phyloP scores from a whole-genome alignment of 2,888 invertebrate genomes.

The Ichneumoninae sp. region DNA sequence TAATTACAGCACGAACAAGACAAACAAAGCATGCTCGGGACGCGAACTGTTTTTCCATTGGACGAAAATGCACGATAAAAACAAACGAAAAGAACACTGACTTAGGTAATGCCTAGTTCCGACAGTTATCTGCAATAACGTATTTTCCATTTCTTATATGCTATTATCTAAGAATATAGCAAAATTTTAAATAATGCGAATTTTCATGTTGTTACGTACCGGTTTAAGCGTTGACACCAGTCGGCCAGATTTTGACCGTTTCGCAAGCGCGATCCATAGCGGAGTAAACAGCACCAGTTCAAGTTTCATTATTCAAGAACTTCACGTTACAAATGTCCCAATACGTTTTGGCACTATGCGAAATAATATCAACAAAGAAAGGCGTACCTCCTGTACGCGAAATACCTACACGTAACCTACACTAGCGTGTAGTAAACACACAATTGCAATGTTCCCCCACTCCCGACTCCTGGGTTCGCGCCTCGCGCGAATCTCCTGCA shows the following conservation, averaged over 20 bases:
- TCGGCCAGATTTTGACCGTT: background rate
- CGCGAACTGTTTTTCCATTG: too few relatives aligned
- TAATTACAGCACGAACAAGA: background rate
- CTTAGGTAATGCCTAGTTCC: background rate
- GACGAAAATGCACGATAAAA: background rate
- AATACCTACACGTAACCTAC: background rate
- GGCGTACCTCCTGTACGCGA: background rate
- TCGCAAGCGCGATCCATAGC: background rate
- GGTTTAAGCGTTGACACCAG: background rate
- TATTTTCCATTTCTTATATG: too few relatives aligned
- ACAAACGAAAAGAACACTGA: background rate
- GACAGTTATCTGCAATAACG: too few relatives aligned
- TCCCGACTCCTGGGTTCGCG: background rate
- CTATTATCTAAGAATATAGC: too few relatives aligned
- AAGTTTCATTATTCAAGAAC: background rate
- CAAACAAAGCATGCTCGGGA: too few relatives aligned
- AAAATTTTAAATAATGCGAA: background rate
- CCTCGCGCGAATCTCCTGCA: background rate
- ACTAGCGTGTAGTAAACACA: background rate
- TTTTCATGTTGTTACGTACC: background rate
- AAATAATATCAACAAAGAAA: background rate
- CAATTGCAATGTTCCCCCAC: slow-evolving; percentile 23
- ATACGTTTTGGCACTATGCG: too few relatives aligned
- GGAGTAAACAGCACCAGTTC: background rate
- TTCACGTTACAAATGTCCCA: too few relatives aligned